Conservation (phyloP, 2,797 vertebrate species). For the Enteromius anoplus region DNA sequence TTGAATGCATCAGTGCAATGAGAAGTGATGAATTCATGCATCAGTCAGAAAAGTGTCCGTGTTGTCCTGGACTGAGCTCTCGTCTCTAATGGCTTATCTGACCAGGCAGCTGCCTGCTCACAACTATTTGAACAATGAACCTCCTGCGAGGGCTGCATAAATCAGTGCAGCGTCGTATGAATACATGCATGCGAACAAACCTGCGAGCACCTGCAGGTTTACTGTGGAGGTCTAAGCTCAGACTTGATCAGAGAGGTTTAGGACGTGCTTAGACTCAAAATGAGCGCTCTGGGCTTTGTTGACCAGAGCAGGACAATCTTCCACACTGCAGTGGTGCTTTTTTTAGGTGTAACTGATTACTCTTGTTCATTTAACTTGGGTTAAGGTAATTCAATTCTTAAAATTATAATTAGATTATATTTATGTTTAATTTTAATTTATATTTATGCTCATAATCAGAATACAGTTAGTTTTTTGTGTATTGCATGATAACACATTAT, state of each 20-base stretch:
- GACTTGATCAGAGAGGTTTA: slow-evolving; percentile 20
- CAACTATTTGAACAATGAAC: slow-evolving; percentile 70
- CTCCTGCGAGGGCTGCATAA: slow-evolving; percentile 61
- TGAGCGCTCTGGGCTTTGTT: slow-evolving; percentile 1
- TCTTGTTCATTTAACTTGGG: background rate
- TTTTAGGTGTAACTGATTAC: background rate
- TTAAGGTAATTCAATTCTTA: background rate
- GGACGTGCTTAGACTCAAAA: slow-evolving; percentile 28
- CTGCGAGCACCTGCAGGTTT: slow-evolving; percentile 41
- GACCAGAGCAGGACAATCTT: background rate
- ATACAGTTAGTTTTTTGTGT: background rate
- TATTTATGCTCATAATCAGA: background rate
- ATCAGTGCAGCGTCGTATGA: slow-evolving; percentile 52
- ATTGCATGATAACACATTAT: background rate
- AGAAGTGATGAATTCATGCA: slow-evolving; percentile 37
- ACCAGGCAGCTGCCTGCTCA: slow-evolving; percentile 53
- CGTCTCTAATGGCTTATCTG: slow-evolving; percentile 61
- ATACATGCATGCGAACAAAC: slow-evolving; percentile 59
- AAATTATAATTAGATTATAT: background rate
- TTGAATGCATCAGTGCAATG: slow-evolving; percentile 30
- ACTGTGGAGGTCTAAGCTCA: slow-evolving; percentile 44
- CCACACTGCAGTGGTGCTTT: background rate
- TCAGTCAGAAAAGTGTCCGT: slow-evolving; percentile 49
- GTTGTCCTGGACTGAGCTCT: slow-evolving; percentile 47
- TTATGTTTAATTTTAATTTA: no score